A percentile compares a stretch with the other conserved stretches of the same genome.
phyloP scores from a whole-genome alignment of 2,797 vertebrate species.

The Falco rusticolus region DNA sequence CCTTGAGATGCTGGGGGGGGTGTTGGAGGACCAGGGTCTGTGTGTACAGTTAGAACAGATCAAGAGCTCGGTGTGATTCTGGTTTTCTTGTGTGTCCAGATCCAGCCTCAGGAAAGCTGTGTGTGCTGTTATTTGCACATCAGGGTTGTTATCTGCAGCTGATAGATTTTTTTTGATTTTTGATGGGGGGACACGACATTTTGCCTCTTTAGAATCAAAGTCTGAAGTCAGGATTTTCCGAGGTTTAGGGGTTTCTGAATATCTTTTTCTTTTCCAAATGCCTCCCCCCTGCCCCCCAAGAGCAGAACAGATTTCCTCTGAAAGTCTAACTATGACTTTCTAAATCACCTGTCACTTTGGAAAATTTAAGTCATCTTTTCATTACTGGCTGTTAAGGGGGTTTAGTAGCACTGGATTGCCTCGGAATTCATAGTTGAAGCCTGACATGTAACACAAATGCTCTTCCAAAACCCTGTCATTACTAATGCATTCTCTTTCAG shows the following conservation, averaged over 20 bases:
- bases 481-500: constrained; percentile 62
- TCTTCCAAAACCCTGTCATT: constrained; percentile 59
- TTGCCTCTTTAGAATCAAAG: not conserved
- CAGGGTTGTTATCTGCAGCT: not conserved
- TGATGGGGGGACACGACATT: not conserved
- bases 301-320: constrained; percentile 1
- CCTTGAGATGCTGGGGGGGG: not conserved
- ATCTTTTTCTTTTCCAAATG: not conserved
- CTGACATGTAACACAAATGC: constrained; percentile 57
- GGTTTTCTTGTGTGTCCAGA: not conserved
- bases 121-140: not conserved
- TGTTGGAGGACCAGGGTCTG: not conserved
- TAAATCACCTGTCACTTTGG: constrained; percentile 31
- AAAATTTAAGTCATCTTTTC: constrained; percentile 57
- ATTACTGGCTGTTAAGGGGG: constrained; percentile 51
- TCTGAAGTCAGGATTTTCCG: not conserved
- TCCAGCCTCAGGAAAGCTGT: not conserved
- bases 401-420: constrained; percentile 53
- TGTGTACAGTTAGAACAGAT: not conserved
- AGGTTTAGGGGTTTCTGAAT: not conserved
- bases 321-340: constrained; percentile 5
- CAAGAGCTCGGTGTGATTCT: not conserved
- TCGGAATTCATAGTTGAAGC: constrained; percentile 37
- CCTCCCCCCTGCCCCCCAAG: not conserved
- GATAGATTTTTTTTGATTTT: not conserved